Conservation (phyloP, 2,797 vertebrate species). For the Phrynocephalus guinanensis region DNA sequence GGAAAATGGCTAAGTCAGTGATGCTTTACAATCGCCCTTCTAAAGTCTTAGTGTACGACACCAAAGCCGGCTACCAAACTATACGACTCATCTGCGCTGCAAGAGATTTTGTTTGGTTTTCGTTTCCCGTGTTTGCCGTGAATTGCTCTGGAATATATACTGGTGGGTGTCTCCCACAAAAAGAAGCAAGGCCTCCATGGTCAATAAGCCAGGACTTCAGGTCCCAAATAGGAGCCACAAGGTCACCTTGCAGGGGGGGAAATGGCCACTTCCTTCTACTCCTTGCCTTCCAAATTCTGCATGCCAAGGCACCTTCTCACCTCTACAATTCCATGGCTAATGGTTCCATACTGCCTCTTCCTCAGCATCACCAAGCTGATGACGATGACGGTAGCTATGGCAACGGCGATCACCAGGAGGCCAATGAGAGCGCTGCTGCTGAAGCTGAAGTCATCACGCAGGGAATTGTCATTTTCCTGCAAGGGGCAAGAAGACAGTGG, state of each 20-base stretch:
- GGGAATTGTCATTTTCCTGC: conserved; percentile 87
- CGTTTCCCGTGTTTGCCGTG: not conserved
- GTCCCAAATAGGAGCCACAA: not conserved
- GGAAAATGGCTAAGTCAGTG: not conserved
- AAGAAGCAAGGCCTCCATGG: not conserved
- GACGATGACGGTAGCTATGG: conserved; percentile 95
- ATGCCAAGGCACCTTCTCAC: conserved; percentile 75
- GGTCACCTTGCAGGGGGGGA: not conserved
- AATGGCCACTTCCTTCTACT: not conserved
- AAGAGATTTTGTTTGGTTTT: not conserved
- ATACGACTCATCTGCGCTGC: too few relatives aligned
- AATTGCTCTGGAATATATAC: not conserved
- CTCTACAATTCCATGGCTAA: conserved; percentile 99
- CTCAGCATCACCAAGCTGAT: conserved; percentile 97
- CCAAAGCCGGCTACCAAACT: not conserved
- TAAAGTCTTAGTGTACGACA: not conserved
- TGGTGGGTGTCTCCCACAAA: not conserved
- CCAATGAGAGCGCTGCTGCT: conserved; percentile 95
- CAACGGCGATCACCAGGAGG: conserved; percentile 93
- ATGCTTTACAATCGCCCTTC: not conserved
- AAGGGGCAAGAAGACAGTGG: not conserved
- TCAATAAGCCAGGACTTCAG: not conserved
- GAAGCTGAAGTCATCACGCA: conserved; percentile 92
- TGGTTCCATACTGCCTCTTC: conserved; percentile 96
- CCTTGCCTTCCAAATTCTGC: not conserved